Base-by-base conservation (phyloP, 1,140 invertebrate species). In the Solenopsis fugax region DNA sequence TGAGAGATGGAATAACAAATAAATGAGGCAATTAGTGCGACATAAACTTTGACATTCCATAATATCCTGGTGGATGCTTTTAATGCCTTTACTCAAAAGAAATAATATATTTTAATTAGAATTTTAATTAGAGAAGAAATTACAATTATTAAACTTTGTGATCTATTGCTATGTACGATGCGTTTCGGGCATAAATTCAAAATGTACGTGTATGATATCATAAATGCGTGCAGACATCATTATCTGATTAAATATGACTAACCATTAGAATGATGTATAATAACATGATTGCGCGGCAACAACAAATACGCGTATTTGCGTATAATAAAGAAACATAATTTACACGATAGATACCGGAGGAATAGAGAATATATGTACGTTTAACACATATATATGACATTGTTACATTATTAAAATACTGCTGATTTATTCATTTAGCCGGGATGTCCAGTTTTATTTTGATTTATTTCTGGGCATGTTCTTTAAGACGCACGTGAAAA, bases 191-290 rank as follows among this genome's bases (percentile, higher is more conserved):
- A 29, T 56, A 7, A 73, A 60, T 82, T 73, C 34, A 21, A 4
- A 37, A 54, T 37, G 64, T 21, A 18, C 12, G 16, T 71, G 16
- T 45, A 45, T 34, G 29, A 48, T 16, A 48, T 29, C 18, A 13
- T 41, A 72, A 72, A 58, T 48, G 58, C n/a, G 3, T 21, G 54
- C 37, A 54, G 41, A 60, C n/a, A 73, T 72, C 18, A 60, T 84
- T 75, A 84, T 37, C 80, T 62, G 80, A 84, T 73, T 84, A 84
- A 60, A 60, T 56, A 60, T 21, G 54, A 48, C 48, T 75, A 73
- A 58, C n/a, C 56, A 37, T 75, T 69, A 24, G 12, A n/a, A 13
- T 41, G 56, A 56, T 60, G 12, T 48, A 75, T 75, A 84, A 62
- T 13, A 73, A 37, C 29, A 4, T 41, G n/a, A 56, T 82, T 48